Base-by-base conservation (phyloP, 2,797 vertebrate species). In the Leuciscus waleckii region DNA sequence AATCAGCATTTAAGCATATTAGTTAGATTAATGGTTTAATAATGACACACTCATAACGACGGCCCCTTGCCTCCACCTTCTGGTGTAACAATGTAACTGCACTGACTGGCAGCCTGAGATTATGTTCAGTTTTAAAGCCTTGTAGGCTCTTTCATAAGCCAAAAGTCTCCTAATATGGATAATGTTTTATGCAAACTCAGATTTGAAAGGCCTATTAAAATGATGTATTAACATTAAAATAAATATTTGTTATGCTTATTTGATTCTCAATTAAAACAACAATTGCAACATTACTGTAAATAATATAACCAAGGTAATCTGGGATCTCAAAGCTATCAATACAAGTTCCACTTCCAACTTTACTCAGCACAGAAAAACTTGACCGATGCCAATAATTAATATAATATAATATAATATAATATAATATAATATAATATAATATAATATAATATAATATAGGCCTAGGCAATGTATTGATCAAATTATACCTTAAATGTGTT, bases 131-230 rank as follows among this genome's bases (percentile, higher is more conserved):
- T 63, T 61, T 63, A 7, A 63, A 29, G 13, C 14, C 26, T 16
- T 16, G 26, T 7, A 16, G 11, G 61, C 26, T 65, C 6, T 65
- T 65, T 29, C 26, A 61, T 13, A 61, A 26, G n/a, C 13, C 58
- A 26, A 63, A 61, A 63, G 26, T 7, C 29, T 16, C 5, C n/a
- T 26, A 26, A 61, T 26, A 61, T 61, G 4, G 58, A 61, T 11
- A 13, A n/a, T 29, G 61, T 63, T 26, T 29, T 29, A 5, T 5
- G 11, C 13, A 61, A 46, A 2, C 26, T 26, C 7, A 3, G 26
- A 32, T 74, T 74, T 8, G 49, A 49, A 74, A 74, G 8, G 16
- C 16, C 26, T 51, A 73, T 73, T 49, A 49, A 73, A 73, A 73
- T 5, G 13, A 26, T 71, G 46, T 49, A 49, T 49, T 49, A 16